Evolutionary conservation across 30 jellyfish, hydroid and myxozoan genomes (phyloP).

Genomic region (Aurelia coerulea): DNA sequence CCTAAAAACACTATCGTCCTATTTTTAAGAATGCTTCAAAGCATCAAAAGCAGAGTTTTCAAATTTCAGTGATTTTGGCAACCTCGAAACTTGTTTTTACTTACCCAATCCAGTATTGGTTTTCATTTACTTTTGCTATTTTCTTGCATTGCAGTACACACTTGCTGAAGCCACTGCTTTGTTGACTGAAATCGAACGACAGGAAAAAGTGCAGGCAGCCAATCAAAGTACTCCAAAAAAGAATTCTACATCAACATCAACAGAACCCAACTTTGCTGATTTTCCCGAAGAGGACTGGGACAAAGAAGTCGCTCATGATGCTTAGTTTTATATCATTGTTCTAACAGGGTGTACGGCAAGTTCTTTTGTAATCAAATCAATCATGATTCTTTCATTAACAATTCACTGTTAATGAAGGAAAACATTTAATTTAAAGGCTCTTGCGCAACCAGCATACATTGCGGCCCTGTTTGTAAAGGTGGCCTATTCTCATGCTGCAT

Average conservation of each 20-base stretch:
- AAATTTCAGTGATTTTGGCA: too few relatives aligned
- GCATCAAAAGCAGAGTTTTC: too few relatives aligned
- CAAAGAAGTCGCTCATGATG: constrained; percentile 46
- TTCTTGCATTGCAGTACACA: constrained; percentile 70
- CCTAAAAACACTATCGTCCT: too few relatives aligned
- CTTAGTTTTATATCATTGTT: not conserved
- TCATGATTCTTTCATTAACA: too few relatives aligned
- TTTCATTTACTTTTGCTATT: not conserved
- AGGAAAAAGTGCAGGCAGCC: not conserved
- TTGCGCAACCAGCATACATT: too few relatives aligned
- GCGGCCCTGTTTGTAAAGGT: too few relatives aligned
- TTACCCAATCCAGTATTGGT: not conserved
- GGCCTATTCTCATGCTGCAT: too few relatives aligned
- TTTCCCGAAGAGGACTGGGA: constrained; percentile 80
- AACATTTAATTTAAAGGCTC: too few relatives aligned
- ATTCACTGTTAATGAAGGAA: too few relatives aligned
- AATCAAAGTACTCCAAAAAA: not conserved
- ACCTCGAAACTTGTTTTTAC: too few relatives aligned
- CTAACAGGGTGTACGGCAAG: not conserved
- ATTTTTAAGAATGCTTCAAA: too few relatives aligned
- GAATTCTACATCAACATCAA: not conserved
- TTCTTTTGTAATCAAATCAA: too few relatives aligned
- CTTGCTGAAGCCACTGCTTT: constrained; percentile 96
- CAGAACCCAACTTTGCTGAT: constrained; percentile 22
- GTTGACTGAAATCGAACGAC: constrained; percentile 77